These are phyloP conservation scores for Panonychus citri DNA, from an alignment of 1,140 invertebrate genomes.

Conservation along the genomic window DNA sequence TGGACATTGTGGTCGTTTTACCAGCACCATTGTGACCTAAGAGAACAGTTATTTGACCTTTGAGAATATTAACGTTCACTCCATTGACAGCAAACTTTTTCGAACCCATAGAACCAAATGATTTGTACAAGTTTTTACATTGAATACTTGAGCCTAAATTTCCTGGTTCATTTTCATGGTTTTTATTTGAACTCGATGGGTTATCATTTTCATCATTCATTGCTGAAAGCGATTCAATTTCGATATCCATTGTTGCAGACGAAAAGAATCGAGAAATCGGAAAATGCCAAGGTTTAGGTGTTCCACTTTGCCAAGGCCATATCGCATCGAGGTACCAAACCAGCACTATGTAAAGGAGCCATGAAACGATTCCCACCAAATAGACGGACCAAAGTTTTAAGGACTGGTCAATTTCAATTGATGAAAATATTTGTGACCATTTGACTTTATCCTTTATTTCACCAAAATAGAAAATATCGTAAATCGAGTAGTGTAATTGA, in stretches of 20 bases:
- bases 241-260: slow-evolving; percentile 11
- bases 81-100: slow-evolving; percentile 40
- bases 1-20: slow-evolving; percentile 56
- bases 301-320: slow-evolving; percentile 23
- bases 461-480: too few species aligned
- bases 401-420: too few species aligned
- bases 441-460: too few species aligned
- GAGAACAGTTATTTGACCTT: slow-evolving; percentile 48
- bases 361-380: neutral
- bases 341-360: neutral
- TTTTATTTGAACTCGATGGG: neutral
- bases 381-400: neutral
- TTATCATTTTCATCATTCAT: too few species aligned
- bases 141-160: neutral
- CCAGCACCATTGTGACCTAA: slow-evolving; percentile 35
- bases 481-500: too few species aligned
- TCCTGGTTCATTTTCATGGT: neutral
- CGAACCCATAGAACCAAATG: neutral
- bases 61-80: slow-evolving; percentile 42
- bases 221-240: neutral
- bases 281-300: slow-evolving; percentile 27
- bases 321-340: slow-evolving; percentile 21
- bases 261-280: slow-evolving; percentile 10
- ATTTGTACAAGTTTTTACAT: slow-evolving; percentile 21
- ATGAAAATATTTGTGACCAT: too few species aligned